Conservation (phyloP, 1,140 invertebrate genomes). For the Archivesica marissinica region DNA sequence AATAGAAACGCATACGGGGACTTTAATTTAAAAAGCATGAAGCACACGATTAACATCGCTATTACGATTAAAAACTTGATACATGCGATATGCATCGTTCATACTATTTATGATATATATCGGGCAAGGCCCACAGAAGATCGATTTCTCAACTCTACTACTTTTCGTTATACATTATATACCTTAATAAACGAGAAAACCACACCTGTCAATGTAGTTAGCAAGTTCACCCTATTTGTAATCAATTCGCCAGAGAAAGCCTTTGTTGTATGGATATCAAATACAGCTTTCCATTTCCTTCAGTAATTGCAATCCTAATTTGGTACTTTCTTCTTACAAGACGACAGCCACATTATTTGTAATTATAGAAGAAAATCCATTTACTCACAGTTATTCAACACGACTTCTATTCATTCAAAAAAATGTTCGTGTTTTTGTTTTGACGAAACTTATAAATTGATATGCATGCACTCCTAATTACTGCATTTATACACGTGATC, state of each 20-base stretch:
- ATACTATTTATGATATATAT: slow-evolving; percentile 9
- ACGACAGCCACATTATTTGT: not conserved
- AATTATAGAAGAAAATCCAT: slow-evolving; percentile 26
- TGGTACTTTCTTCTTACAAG: slow-evolving; percentile 15
- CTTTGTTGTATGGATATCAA: slow-evolving; percentile 32
- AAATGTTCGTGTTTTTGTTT: no score
- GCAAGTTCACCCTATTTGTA: slow-evolving; percentile 50
- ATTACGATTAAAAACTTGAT: no score
- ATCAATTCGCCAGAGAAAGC: slow-evolving; percentile 25
- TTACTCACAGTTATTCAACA: not conserved
- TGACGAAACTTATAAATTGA: no score
- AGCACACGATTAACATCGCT: no score
- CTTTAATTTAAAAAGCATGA: no score
- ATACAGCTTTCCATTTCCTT: slow-evolving; percentile 35
- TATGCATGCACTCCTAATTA: no score
- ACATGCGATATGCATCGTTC: not conserved
- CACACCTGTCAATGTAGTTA: slow-evolving; percentile 36
- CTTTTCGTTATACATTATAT: slow-evolving; percentile 89
- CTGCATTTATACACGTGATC: no score
- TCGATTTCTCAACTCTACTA: slow-evolving; percentile 80
- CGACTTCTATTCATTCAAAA: no score
- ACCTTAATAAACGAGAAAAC: slow-evolving; percentile 52
- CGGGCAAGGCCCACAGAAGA: not conserved
- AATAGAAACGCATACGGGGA: no score
- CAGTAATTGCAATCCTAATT: slow-evolving; percentile 14